Evolutionary conservation across 2,888 invertebrate genomes (phyloP).

Genomic region (Spicauda simplicius): DNA sequence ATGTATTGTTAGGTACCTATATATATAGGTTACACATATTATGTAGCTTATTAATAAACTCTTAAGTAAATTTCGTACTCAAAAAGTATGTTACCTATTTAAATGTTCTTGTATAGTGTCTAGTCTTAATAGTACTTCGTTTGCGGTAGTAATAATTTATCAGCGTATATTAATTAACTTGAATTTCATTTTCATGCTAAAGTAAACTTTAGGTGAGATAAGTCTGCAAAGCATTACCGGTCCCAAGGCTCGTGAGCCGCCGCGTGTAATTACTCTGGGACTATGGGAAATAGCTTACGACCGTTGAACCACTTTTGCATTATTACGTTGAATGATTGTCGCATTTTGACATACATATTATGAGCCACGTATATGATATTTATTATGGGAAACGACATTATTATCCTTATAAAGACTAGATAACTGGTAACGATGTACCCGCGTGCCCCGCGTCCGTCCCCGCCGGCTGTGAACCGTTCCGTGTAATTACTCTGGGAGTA

Average conservation of each 20-base stretch:
- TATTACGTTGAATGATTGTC: slow-evolving; percentile 69
- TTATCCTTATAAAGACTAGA: not conserved
- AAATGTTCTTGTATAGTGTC: no score
- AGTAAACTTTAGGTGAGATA: slow-evolving; percentile 15
- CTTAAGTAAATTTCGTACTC: no score
- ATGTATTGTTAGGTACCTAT: no score
- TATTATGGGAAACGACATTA: not conserved
- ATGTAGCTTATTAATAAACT: no score
- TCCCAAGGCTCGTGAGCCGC: slow-evolving; percentile 53
- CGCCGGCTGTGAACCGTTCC: slow-evolving; percentile 66
- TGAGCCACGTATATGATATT: not conserved
- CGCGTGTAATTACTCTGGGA: slow-evolving; percentile 79
- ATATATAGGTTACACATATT: no score
- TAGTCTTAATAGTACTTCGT: not conserved
- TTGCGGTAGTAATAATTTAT: not conserved
- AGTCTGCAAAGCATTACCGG: slow-evolving; percentile 29
- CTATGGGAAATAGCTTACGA: slow-evolving; percentile 78
- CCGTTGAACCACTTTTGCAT: slow-evolving; percentile 68
- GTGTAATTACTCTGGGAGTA: slow-evolving; percentile 80
- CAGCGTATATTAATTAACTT: slow-evolving; percentile 3
- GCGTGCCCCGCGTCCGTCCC: slow-evolving; percentile 44
- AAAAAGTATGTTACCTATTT: no score
- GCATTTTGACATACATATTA: slow-evolving; percentile 1
- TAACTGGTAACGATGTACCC: slow-evolving; percentile 18
- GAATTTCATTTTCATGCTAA: slow-evolving; percentile 11